A percentile compares a stretch with the other conserved stretches of the same genome.
Conservation (phyloP, 2,797 vertebrate genomes). For the Sebastes steindachneri region DNA sequence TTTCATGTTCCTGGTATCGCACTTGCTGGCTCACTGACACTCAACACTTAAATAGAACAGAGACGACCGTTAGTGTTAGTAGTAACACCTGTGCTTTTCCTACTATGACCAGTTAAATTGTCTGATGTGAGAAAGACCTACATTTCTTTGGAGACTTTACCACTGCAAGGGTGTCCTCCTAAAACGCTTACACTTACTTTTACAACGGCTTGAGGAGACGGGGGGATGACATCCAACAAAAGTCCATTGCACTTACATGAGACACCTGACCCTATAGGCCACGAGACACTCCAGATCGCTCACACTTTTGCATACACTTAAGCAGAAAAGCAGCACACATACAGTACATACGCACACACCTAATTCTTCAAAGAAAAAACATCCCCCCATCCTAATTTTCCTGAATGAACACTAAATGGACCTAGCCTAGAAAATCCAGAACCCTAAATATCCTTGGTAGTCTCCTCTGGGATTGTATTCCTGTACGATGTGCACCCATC, state of each 20-base stretch:
- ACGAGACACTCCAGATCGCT: not conserved
- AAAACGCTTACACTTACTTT: not conserved
- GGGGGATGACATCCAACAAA: not conserved
- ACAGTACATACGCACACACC: no score
- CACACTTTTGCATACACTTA: not conserved
- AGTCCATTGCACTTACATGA: not conserved
- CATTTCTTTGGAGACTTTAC: not conserved
- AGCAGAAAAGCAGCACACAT: not conserved
- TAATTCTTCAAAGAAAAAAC: not conserved
- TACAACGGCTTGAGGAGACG: no score
- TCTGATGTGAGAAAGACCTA: not conserved
- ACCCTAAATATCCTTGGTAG: not conserved
- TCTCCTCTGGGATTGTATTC: conserved; percentile 7
- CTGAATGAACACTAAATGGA: not conserved
- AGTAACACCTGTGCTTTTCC: not conserved
- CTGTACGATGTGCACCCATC: not conserved
- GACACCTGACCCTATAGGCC: not conserved
- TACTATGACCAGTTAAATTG: not conserved
- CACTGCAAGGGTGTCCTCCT: not conserved
- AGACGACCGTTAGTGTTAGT: not conserved
- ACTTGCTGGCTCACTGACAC: no score
- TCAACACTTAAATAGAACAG: no score
- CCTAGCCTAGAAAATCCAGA: not conserved
- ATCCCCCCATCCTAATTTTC: not conserved
- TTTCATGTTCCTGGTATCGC: no score